Evolutionary conservation across 2,113 vertebrate species (phyloP), one percentile per base, ranked within the genome.

Genomic region (Oenanthe melanoleuca): DNA sequence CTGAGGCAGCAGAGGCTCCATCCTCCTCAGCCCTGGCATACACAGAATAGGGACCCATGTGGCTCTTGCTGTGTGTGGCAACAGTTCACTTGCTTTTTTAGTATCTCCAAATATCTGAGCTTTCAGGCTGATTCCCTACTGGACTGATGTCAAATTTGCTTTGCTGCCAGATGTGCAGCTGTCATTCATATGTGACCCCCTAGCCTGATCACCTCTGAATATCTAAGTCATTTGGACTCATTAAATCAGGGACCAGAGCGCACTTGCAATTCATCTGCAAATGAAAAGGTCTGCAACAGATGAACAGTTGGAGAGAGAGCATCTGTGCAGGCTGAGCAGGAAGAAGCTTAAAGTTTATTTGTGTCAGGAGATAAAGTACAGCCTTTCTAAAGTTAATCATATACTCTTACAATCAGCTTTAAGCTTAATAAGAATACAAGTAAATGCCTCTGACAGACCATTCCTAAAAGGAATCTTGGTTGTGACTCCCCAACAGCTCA

Each of bases 31-130:
- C 45, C 45, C n/a, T 29, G 14, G 31, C 17, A 1, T 1, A 4
- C 18, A 8, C 0, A 20, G 55, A 34, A 66, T 4, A 19, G 25
- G 34, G 37, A 40, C 6, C 9, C 9, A 4, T 5, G 18, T 22
- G 45, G 34, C n/a, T 34, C 49, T 31, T 5, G 55, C 73, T 50
- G 38, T 15, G 38, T 0, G 6, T 38, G 45, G 53, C 22, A 50
- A 33, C 1, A 70, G 44, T 33, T 78, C 53, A 60, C 50, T 52
- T 21, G 9, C 38, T 80, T 49, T 29, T 81, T 10, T 22, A 60
- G 14, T 9, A 50, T 9, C 29, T 60, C 65, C 56, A 42, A 63
- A 20, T 7, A 61, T 2, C 57, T 22, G 34, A 29, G 20, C 44
- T 63, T 78, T 67, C 64, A 38, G 0, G 10, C 42, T 83, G 21